phyloP scores from a whole-genome alignment of 2,113 vertebrate species.

The Thermophis baileyi region DNA sequence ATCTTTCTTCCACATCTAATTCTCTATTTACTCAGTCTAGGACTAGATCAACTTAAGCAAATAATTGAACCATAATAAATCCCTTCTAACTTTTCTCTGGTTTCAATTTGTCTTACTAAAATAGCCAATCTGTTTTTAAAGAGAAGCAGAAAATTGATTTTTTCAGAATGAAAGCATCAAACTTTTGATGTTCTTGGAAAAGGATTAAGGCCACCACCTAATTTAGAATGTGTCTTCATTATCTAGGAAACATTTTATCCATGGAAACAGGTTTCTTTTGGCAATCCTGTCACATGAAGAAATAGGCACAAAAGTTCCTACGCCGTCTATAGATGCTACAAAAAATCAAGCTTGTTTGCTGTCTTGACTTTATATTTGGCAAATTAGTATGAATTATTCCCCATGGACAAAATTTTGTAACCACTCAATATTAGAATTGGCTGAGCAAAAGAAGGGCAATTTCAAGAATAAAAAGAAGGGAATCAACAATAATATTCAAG shows the following conservation, averaged over 20 bases:
- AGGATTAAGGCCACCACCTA: too few relatives aligned
- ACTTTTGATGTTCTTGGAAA: not conserved
- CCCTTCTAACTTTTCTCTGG: not conserved
- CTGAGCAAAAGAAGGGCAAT: not conserved
- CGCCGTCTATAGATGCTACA: not conserved
- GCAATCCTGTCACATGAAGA: not conserved
- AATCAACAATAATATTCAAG: not conserved
- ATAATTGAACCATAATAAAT: not conserved
- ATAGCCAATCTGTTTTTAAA: not conserved
- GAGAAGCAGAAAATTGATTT: not conserved
- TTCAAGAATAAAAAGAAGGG: not conserved
- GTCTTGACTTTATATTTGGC: not conserved
- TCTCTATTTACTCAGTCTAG: not conserved
- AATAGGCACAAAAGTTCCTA: not conserved
- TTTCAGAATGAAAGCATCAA: not conserved
- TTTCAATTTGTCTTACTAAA: not conserved
- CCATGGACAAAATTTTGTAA: not conserved
- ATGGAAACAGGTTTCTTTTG: not conserved
- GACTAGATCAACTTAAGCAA: not conserved
- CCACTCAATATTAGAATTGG: not conserved
- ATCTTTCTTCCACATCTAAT: not conserved
- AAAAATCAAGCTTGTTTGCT: not conserved
- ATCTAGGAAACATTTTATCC: not conserved
- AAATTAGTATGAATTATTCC: not conserved
- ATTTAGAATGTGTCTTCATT: not conserved